Evolutionary conservation across 2,888 invertebrate species (phyloP).

Genomic region (Marasmarcha lunaedactyla): DNA sequence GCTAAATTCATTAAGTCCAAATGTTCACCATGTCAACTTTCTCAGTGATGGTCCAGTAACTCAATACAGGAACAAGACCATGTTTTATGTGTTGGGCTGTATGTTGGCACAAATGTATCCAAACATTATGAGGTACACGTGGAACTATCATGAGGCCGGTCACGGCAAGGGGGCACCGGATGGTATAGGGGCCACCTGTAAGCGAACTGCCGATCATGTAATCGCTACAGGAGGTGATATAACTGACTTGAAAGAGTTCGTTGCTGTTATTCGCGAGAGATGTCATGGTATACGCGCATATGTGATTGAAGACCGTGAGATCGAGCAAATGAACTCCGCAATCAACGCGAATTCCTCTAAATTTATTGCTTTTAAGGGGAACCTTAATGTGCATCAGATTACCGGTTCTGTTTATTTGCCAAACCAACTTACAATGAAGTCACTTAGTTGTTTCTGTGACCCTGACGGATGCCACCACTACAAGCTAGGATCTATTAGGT

Average conservation of each 20-base stretch:
- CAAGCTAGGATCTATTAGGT: slow-evolving; percentile 8
- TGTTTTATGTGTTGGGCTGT: slow-evolving; percentile 14
- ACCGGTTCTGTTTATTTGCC: neutral
- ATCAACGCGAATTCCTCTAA: slow-evolving; percentile 14
- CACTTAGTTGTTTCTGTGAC: slow-evolving; percentile 1
- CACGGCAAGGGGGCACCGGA: slow-evolving; percentile 29
- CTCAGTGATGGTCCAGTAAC: slow-evolving; percentile 28
- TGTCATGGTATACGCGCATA: slow-evolving; percentile 11
- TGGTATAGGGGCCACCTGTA: slow-evolving; percentile 27
- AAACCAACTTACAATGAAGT: neutral
- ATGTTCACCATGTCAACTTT: slow-evolving; percentile 23
- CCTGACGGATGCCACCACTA: slow-evolving; percentile 14
- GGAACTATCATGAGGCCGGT: slow-evolving; percentile 30
- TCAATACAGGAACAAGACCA: slow-evolving; percentile 22
- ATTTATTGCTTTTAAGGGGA: slow-evolving; percentile 6
- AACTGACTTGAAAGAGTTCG: slow-evolving; percentile 14
- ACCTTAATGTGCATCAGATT: neutral
- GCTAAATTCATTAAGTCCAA: slow-evolving; percentile 13
- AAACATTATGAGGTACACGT: slow-evolving; percentile 18
- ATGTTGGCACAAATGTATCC: slow-evolving; percentile 19
- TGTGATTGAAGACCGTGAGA: slow-evolving; percentile 17
- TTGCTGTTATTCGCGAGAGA: slow-evolving; percentile 10
- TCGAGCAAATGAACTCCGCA: slow-evolving; percentile 14
- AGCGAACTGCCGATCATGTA: slow-evolving; percentile 26
- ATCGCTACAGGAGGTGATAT: slow-evolving; percentile 25